Conservation (phyloP, 1,140 invertebrate species). For the Stegodyphus mimosarum region DNA sequence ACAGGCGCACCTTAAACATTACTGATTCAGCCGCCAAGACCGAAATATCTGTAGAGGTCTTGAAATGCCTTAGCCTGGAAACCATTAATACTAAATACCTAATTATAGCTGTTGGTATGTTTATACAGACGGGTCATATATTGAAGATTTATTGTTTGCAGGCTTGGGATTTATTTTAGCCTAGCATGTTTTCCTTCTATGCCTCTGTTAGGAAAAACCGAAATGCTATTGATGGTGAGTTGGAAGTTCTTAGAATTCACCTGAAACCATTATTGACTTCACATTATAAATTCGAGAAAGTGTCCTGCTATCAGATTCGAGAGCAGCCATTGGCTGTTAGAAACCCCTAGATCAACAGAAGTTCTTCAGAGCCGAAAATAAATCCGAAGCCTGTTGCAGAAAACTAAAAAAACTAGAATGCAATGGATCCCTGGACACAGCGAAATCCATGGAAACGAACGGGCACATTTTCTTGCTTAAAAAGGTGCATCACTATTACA, state of each 20-base stretch:
- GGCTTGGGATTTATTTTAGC: neutral
- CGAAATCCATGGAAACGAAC: neutral
- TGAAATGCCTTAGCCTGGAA: neutral
- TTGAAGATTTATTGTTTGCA: neutral
- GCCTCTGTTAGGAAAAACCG: constrained; percentile 1
- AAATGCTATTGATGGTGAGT: neutral
- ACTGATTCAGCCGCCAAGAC: neutral
- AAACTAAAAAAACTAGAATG: neutral
- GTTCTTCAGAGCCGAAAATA: neutral
- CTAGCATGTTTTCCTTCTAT: neutral
- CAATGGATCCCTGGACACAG: neutral
- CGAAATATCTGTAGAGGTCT: neutral
- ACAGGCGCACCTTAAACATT: neutral
- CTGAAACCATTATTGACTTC: too few species aligned
- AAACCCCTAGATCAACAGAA: neutral
- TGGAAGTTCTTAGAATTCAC: neutral
- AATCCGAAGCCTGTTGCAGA: too few species aligned
- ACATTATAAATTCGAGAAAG: too few species aligned
- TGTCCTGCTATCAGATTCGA: neutral
- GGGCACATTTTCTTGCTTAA: neutral
- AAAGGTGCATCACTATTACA: neutral
- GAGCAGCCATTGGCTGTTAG: neutral
- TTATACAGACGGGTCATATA: neutral
- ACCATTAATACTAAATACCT: neutral
- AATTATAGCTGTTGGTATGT: neutral